Evolutionary conservation across 2,888 invertebrate genomes (phyloP).

Genomic region (Drosophila helvetica): DNA sequence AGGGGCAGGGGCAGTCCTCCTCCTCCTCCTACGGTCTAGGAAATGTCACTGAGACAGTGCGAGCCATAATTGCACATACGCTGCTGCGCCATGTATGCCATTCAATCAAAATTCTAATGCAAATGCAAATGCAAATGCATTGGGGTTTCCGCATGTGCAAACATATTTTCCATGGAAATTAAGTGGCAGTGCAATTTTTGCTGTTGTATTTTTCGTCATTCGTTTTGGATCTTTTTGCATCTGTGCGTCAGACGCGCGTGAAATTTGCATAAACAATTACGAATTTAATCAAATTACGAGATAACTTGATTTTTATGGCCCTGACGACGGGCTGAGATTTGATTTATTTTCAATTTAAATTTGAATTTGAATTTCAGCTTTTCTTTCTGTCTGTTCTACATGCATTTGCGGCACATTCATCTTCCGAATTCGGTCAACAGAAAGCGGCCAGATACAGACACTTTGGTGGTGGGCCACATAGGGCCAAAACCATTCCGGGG

Average conservation of each 20-base stretch:
- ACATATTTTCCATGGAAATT: slow-evolving; percentile 35
- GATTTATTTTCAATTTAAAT: slow-evolving; percentile 29
- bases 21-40: slow-evolving; percentile 33
- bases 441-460: slow-evolving; percentile 27
- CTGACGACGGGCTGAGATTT: slow-evolving; percentile 13
- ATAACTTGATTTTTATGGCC: slow-evolving; percentile 42
- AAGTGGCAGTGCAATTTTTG: slow-evolving; percentile 33
- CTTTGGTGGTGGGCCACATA: slow-evolving; percentile 13
- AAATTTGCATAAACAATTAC: slow-evolving; percentile 71
- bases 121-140: slow-evolving; percentile 40
- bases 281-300: slow-evolving; percentile 46
- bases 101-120: slow-evolving; percentile 64
- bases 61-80: slow-evolving; percentile 72
- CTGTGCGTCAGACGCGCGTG: slow-evolving; percentile 57
- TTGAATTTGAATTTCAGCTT: slow-evolving; percentile 12
- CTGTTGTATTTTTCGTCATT: slow-evolving; percentile 2
- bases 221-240: background rate
- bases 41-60: slow-evolving; percentile 55
- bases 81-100: slow-evolving; percentile 59
- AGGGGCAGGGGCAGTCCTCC: no score
- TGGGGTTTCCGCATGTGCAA: slow-evolving; percentile 28
- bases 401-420: slow-evolving; percentile 74
- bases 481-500: slow-evolving; percentile 22
- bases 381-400: slow-evolving; percentile 24
- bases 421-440: slow-evolving; percentile 74